Percentiles rank a stretch among this genome's conserved stretches.
phyloP scores from a whole-genome alignment of 2,888 invertebrate species.

The Agriopis leucophaearia region DNA sequence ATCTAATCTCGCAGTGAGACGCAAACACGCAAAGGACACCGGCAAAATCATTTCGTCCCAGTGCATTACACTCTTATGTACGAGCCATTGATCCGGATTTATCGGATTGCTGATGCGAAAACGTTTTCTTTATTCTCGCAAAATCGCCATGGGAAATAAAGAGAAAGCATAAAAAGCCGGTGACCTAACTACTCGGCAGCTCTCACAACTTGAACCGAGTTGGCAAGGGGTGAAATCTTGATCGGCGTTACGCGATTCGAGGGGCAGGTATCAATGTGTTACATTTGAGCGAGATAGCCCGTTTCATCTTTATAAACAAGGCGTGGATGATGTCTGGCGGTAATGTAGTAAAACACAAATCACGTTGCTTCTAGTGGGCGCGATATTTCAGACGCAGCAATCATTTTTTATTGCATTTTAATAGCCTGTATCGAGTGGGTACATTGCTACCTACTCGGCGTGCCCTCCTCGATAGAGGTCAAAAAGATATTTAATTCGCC shows the following conservation, averaged over 20 bases:
- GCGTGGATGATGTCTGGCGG: background rate
- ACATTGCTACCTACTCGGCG: constrained; percentile 47
- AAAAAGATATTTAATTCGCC: constrained; percentile 52
- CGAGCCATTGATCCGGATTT: constrained; percentile 30
- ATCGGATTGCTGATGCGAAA: constrained; percentile 33
- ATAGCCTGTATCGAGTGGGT: constrained; percentile 54
- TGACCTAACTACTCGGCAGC: constrained; percentile 30
- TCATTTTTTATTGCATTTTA: constrained; percentile 63
- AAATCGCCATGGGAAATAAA: constrained; percentile 36
- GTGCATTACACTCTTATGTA: constrained; percentile 39
- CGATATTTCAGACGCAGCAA: constrained; percentile 54
- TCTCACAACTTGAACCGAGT: constrained; percentile 27
- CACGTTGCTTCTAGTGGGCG: constrained; percentile 23
- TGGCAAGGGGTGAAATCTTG: constrained; percentile 35
- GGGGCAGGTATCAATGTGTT: constrained; percentile 24
- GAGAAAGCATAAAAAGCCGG: constrained; percentile 37
- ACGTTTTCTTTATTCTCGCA: constrained; percentile 33
- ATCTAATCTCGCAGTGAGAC: constrained; percentile 72
- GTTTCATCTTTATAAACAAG: constrained; percentile 7
- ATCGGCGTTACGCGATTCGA: constrained; percentile 21
- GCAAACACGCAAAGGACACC: constrained; percentile 58
- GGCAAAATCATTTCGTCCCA: constrained; percentile 51
- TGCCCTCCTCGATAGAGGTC: constrained; percentile 58
- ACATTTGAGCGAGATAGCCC: constrained; percentile 1
- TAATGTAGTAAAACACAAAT: constrained; percentile 25